Percentiles rank a stretch among this genome's conserved stretches.
phyloP scores from a whole-genome alignment of 2,113 vertebrate species.

The Alligator mississippiensis region DNA sequence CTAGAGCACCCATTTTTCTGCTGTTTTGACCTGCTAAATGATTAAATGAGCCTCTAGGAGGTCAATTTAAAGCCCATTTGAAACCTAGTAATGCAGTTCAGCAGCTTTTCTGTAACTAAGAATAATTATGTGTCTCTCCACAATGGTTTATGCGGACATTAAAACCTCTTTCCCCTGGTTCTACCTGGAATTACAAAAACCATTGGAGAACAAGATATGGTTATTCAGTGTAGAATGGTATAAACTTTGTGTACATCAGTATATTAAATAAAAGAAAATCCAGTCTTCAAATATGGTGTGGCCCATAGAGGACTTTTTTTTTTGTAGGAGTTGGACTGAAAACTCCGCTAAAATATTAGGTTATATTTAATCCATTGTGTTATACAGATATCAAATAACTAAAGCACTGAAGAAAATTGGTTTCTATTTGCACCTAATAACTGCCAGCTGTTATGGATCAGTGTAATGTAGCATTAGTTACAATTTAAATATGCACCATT shows the following conservation, averaged over 20 bases:
- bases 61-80: background rate
- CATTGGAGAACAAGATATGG: background rate
- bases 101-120: background rate
- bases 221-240: conserved; percentile 42
- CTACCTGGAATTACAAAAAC: background rate
- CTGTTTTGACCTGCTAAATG: background rate
- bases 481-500: background rate
- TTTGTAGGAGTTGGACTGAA: conserved; percentile 27
- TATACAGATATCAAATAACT: conserved; percentile 50
- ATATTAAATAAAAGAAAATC: conserved; percentile 73
- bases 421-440: conserved; percentile 65
- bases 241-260: conserved; percentile 43
- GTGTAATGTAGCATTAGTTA: conserved; percentile 19
- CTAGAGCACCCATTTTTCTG: background rate
- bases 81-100: background rate
- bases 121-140: background rate
- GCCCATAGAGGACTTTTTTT: conserved; percentile 20
- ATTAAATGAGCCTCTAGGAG: background rate
- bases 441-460: conserved; percentile 36
- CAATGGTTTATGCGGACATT: background rate
- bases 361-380: conserved; percentile 72
- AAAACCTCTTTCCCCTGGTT: background rate
- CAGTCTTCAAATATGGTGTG: conserved; percentile 47
- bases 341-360: conserved; percentile 55
- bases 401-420: conserved; percentile 80